A percentile compares a stretch with the other conserved stretches of the same genome.
Evolutionary conservation across 2,888 invertebrate genomes (phyloP).

Genomic region (Zygothrica quintamaculata): DNA sequence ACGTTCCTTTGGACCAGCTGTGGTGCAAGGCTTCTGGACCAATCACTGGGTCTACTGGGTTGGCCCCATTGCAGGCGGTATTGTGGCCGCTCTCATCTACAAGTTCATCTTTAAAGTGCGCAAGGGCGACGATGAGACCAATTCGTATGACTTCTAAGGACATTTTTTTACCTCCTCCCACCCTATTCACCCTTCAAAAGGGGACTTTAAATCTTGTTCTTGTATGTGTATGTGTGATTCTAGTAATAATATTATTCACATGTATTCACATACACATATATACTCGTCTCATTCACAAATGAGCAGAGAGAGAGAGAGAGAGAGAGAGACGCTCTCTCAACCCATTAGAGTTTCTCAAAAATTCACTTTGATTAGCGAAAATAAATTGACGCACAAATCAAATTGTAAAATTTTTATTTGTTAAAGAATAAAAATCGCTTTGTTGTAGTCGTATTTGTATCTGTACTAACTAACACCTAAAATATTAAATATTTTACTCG

Average conservation of each 20-base stretch:
- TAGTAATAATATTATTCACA: constrained; percentile 4
- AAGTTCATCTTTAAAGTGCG: constrained; percentile 89
- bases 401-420: constrained; percentile 71
- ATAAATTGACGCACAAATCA: constrained; percentile 24
- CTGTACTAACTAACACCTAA: constrained; percentile 41
- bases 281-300: constrained; percentile 38
- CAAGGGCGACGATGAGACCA: constrained; percentile 89
- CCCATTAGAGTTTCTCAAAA: too few relatives aligned
- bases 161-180: neutral
- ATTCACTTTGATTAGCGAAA: constrained; percentile 42
- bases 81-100: constrained; percentile 90
- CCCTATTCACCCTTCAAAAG: neutral
- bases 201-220: constrained; percentile 43
- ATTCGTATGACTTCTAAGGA: constrained; percentile 90
- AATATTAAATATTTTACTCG: constrained; percentile 42
- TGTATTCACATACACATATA: constrained; percentile 34
- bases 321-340: too few relatives aligned
- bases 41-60: constrained; percentile 96
- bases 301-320: too few relatives aligned
- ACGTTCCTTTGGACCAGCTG: constrained; percentile 94
- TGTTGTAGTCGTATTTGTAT: constrained; percentile 47
- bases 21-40: constrained; percentile 90
- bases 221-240: constrained; percentile 42
- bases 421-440: constrained; percentile 68
- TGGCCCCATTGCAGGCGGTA: constrained; percentile 92